phyloP scores from a whole-genome alignment of 2,797 vertebrate species.

The Falco berigora region DNA sequence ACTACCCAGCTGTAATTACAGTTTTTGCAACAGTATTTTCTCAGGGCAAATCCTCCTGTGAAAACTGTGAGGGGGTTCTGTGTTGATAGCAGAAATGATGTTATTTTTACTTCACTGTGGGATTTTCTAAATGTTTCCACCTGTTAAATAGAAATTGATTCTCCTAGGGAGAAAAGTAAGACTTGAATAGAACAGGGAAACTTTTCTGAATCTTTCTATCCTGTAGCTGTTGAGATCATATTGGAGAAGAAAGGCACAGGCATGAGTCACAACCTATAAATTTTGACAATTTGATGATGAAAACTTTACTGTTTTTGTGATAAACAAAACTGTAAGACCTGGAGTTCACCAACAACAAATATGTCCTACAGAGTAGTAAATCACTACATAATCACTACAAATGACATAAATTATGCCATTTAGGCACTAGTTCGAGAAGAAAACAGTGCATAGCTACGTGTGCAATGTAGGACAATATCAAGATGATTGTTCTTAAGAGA shows the following conservation, averaged over 20 bases:
- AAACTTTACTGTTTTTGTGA: neutral
- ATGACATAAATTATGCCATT: neutral
- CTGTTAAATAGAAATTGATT: neutral
- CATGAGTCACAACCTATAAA: neutral
- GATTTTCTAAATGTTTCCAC: conserved; percentile 11
- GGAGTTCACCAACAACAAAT: neutral
- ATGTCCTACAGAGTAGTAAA: neutral
- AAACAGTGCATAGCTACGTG: no score
- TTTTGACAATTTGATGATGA: neutral
- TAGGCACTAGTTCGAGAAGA: neutral
- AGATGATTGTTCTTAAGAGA: neutral
- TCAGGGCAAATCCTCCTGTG: neutral
- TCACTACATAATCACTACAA: neutral
- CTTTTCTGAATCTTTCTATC: neutral
- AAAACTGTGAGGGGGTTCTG: neutral
- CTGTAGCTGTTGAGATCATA: neutral
- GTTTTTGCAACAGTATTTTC: neutral
- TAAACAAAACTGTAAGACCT: neutral
- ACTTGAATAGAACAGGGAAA: neutral
- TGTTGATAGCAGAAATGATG: neutral
- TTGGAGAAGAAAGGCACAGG: neutral
- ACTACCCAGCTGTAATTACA: conserved; percentile 18
- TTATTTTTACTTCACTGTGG: neutral
- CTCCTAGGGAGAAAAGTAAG: neutral
- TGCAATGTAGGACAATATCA: neutral